Conservation (phyloP, 2,888 invertebrate genomes). For the Alloplasta piceator region DNA sequence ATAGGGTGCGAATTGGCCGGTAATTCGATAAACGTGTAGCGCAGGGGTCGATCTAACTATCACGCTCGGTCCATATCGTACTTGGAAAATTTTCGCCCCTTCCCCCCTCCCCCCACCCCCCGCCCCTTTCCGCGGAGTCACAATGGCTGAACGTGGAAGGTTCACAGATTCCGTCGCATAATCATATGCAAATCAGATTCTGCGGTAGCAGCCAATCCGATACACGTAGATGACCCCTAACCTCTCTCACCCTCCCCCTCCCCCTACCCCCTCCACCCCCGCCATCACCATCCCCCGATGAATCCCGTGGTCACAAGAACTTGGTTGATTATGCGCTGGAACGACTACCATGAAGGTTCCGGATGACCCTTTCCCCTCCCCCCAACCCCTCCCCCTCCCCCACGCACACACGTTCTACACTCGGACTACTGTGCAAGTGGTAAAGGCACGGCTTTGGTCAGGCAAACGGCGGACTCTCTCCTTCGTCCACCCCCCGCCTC, state of each 20-base stretch:
- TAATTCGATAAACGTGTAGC: conserved; percentile 65
- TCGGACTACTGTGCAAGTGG: conserved; percentile 6
- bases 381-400: neutral
- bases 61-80: neutral
- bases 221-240: conserved; percentile 44
- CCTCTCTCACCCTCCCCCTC: neutral
- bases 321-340: conserved; percentile 58
- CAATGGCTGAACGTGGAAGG: no score
- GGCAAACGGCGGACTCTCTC: conserved; percentile 21
- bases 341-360: conserved; percentile 16
- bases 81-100: neutral
- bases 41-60: conserved; percentile 21
- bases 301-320: conserved; percentile 29
- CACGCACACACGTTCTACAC: neutral
- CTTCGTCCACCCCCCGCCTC: neutral
- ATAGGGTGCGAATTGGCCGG: conserved; percentile 65
- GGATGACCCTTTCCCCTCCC: neutral
- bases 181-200: conserved; percentile 70
- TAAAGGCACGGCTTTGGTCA: conserved; percentile 37
- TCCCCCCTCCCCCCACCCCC: no score
- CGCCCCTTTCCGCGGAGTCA: no score
- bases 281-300: neutral
- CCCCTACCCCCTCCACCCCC: no score
- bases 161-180: conserved; percentile 47
- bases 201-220: conserved; percentile 54